These are phyloP conservation scores for Nycteola revayana DNA, from an alignment of 2,888 invertebrate genomes.

Conservation along the genomic window DNA sequence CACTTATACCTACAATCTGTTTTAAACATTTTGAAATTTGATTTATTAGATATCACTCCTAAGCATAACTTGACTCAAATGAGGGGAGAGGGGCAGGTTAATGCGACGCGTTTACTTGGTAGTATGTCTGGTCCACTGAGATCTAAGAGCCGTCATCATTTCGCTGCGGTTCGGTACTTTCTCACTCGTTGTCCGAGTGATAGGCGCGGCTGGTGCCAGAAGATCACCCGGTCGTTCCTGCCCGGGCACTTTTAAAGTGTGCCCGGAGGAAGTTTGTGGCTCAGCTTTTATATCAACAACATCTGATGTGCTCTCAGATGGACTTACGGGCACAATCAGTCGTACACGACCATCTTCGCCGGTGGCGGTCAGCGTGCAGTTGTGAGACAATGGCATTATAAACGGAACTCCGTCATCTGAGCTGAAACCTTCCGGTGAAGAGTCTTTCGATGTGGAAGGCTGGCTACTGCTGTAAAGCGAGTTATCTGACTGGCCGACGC, in stretches of 20 bases:
- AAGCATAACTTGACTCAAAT: slow-evolving; percentile 44
- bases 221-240: slow-evolving; percentile 41
- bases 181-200: slow-evolving; percentile 91
- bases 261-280: slow-evolving; percentile 52
- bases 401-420: slow-evolving; percentile 79
- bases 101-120: slow-evolving; percentile 83
- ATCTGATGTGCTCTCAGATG: slow-evolving; percentile 60
- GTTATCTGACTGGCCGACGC: slow-evolving; percentile 58
- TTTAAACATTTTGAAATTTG: slow-evolving; percentile 27
- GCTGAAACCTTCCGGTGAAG: slow-evolving; percentile 57
- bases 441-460: slow-evolving; percentile 74
- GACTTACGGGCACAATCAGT: slow-evolving; percentile 84
- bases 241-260: slow-evolving; percentile 80
- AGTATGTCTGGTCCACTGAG: slow-evolving; percentile 93
- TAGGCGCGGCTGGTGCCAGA: slow-evolving; percentile 83
- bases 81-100: slow-evolving; percentile 12
- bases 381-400: slow-evolving; percentile 86
- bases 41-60: slow-evolving; percentile 25
- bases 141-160: slow-evolving; percentile 91
- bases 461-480: slow-evolving; percentile 63
- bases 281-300: slow-evolving; percentile 52
- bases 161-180: slow-evolving; percentile 93
- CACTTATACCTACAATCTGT: slow-evolving; percentile 22
- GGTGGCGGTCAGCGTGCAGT: slow-evolving; percentile 83
- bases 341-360: slow-evolving; percentile 83